phyloP scores from a whole-genome alignment of 2,797 vertebrate genomes.

The Tangara arthus region DNA sequence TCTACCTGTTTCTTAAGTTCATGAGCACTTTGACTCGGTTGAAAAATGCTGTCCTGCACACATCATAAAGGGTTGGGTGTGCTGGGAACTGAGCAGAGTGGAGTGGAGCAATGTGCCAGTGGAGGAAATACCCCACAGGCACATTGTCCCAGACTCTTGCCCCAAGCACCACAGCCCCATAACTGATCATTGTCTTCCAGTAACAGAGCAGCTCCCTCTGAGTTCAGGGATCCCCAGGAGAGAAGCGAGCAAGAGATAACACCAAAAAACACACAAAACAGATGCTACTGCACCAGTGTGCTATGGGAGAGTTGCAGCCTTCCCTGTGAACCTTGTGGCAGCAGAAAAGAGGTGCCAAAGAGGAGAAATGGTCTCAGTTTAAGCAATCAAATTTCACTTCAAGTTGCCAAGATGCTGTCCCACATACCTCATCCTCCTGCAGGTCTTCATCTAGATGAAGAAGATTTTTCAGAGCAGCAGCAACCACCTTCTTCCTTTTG shows the following conservation, averaged over 20 bases:
- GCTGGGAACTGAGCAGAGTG: neutral
- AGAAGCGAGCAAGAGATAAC: neutral
- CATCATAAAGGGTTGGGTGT: neutral
- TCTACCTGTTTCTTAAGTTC: neutral
- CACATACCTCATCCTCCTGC: conserved; percentile 72
- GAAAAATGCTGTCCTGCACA: neutral
- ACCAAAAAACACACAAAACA: neutral
- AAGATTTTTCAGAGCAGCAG: conserved; percentile 71
- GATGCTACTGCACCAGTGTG: neutral
- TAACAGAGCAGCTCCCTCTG: neutral
- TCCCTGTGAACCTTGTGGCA: neutral
- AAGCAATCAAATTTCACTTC: neutral
- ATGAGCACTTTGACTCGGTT: neutral
- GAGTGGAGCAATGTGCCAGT: no score
- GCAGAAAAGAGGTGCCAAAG: neutral
- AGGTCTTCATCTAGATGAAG: conserved; percentile 70
- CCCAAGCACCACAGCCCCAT: neutral
- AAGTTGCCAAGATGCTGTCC: neutral
- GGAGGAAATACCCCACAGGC: neutral
- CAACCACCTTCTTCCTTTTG: conserved; percentile 76
- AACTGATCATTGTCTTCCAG: neutral
- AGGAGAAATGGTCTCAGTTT: neutral
- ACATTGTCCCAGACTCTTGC: neutral
- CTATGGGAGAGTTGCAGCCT: neutral
- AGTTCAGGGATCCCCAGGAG: neutral